These are phyloP conservation scores for Delia radicum DNA, from an alignment of 1,140 invertebrate species.

Conservation along the genomic window DNA sequence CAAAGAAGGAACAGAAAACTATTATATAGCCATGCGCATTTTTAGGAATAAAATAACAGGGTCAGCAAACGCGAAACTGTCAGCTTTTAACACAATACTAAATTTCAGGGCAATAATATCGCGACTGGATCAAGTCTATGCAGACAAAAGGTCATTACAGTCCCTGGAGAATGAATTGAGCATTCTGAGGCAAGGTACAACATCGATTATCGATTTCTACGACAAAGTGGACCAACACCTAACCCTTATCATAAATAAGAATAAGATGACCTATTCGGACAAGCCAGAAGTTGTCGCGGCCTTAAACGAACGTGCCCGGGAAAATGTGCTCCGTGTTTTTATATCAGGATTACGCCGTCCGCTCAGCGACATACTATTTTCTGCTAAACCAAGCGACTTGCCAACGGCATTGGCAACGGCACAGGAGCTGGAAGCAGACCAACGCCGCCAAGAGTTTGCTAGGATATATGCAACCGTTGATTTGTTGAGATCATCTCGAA, in stretches of 20 bases:
- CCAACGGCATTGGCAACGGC: slow-evolving; percentile 28
- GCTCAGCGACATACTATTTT: slow-evolving; percentile 9
- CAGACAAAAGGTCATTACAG: slow-evolving; percentile 29
- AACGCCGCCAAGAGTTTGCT: slow-evolving; percentile 28
- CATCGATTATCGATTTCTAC: slow-evolving; percentile 23
- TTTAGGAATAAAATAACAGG: slow-evolving; percentile 35
- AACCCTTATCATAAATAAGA: slow-evolving; percentile 29
- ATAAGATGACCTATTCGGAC: slow-evolving; percentile 23
- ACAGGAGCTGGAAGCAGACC: slow-evolving; percentile 30
- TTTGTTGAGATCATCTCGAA: not conserved
- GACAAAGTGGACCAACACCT: slow-evolving; percentile 28
- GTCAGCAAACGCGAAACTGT: slow-evolving; percentile 28
- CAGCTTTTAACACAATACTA: slow-evolving; percentile 28
- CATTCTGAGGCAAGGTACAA: slow-evolving; percentile 16
- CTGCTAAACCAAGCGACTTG: slow-evolving; percentile 25
- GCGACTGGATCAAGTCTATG: slow-evolving; percentile 28
- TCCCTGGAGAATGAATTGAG: slow-evolving; percentile 28
- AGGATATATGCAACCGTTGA: slow-evolving; percentile 17
- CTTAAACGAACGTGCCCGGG: not conserved
- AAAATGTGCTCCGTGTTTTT: slow-evolving; percentile 21
- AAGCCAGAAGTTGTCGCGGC: not conserved
- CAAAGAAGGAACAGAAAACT: no score
- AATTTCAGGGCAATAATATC: slow-evolving; percentile 34
- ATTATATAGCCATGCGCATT: slow-evolving; percentile 30
- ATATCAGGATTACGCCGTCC: not conserved